Percentiles rank a stretch among this genome's conserved stretches.
These are phyloP conservation scores for Anseranas semipalmata DNA, from an alignment of 2,113 vertebrate species.

Conservation along the genomic window DNA sequence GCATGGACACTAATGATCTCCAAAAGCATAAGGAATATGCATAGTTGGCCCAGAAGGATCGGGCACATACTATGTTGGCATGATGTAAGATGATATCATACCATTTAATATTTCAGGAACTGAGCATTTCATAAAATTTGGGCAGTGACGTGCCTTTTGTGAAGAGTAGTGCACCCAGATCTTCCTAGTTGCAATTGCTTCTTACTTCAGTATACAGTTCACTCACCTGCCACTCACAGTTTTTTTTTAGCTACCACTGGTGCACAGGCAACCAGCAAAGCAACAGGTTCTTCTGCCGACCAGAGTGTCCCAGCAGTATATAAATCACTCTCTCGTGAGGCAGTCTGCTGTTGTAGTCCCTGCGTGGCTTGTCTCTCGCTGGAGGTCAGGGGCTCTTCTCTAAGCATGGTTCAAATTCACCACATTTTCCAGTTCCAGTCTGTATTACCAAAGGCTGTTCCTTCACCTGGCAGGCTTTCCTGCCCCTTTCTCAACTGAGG, in stretches of 20 bases:
- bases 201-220: background rate
- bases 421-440: background rate
- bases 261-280: background rate
- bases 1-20: background rate
- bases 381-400: background rate
- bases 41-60: background rate
- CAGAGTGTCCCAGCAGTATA: background rate
- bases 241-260: background rate
- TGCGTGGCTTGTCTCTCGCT: background rate
- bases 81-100: background rate
- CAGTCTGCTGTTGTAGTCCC: background rate
- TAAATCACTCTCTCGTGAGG: background rate
- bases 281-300: background rate
- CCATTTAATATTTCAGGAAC: accelerated
- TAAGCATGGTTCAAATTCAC: background rate
- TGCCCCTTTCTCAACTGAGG: background rate
- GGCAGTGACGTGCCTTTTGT: background rate
- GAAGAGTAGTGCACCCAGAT: too few species aligned
- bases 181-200: background rate
- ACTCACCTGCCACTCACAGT: background rate
- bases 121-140: accelerated
- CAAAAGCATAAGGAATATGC: background rate
- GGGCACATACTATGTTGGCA: background rate
- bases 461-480: background rate
- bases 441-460: background rate